Conservation (phyloP, 2,888 invertebrate species). For the Volucella inflata region DNA sequence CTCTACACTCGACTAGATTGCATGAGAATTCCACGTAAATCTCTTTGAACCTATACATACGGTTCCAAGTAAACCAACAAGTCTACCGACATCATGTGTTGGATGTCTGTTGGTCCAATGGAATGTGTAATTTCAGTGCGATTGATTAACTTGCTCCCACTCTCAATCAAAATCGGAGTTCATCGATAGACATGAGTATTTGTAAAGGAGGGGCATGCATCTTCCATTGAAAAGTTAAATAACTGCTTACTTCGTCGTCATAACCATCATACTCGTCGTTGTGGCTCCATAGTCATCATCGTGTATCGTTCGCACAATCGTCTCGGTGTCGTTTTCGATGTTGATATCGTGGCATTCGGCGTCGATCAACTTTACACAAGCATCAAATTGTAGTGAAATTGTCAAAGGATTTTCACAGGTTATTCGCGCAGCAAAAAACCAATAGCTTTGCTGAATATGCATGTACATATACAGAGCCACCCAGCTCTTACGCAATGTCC, state of each 20-base stretch:
- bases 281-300: not conserved
- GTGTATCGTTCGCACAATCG: not conserved
- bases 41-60: too few species aligned
- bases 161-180: conserved; percentile 29
- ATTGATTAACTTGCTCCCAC: conserved; percentile 30
- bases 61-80: too few species aligned
- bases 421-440: conserved; percentile 30
- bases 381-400: conserved; percentile 59
- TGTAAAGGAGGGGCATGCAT: conserved; percentile 2
- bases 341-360: conserved; percentile 16
- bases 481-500: conserved; percentile 18
- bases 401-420: conserved; percentile 64
- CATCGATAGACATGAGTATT: conserved; percentile 18
- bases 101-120: conserved; percentile 15
- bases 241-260: conserved; percentile 44
- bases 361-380: conserved; percentile 55
- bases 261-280: conserved; percentile 3
- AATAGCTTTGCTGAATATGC: conserved; percentile 18
- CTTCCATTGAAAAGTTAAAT: conserved; percentile 18
- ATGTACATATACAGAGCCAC: not conserved
- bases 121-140: conserved; percentile 22
- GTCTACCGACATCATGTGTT: too few species aligned
- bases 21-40: too few species aligned
- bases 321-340: too few species aligned
- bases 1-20: too few species aligned